Evolutionary conservation across 64 coral and sea anemone genomes (phyloP), one percentile per base, ranked within the genome.

Genomic region (Acropora yongei): DNA sequence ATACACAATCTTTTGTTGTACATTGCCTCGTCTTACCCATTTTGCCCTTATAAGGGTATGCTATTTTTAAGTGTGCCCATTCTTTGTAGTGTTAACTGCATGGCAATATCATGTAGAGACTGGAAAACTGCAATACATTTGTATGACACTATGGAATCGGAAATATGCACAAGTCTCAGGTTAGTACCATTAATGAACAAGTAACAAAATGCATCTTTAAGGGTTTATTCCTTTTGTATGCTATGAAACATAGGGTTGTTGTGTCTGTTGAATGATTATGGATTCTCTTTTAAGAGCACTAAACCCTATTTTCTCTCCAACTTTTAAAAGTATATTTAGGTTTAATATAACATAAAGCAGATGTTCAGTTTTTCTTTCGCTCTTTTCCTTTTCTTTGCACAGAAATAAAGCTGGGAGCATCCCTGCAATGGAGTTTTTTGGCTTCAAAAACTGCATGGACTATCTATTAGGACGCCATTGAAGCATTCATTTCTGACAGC

Each of bases 351-450:
- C 51, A 55, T 66, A 11, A 14, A 66, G 17, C 9, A 66, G 8
- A 66, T 71, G 67, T 71, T 71, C 67, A 71, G 67, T 71, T 71
- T 3, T 71, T 2, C 67, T 71, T 71, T 2, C 17, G 18, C 8
- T 13, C 13, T 77, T 77, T 48, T 45, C 11, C 18, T 17, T 47
- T 77, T 77, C 0, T 46, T 77, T 1, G 1, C 39, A 88, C 72
- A 88, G 71, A 88, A 88, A 88, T 75, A 46, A 88, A 88, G 71
- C 86, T 51, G 86, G 72, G 53, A 77, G 47, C 6, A 76, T 49
- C 72, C 86, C 86, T 43, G 86, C 86, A 4, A 63, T 88, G 86
- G 86, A 88, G 67, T 88, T 53, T 20, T 44, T 88, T 71, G 86
- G 86, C 6, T 88, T 88, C 50, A 6, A 88, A 76, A 47, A 45